Evolutionary conservation across 2,797 vertebrate genomes (phyloP), one percentile per base, ranked within the genome.

Genomic region (Gadopsis bispinosus): DNA sequence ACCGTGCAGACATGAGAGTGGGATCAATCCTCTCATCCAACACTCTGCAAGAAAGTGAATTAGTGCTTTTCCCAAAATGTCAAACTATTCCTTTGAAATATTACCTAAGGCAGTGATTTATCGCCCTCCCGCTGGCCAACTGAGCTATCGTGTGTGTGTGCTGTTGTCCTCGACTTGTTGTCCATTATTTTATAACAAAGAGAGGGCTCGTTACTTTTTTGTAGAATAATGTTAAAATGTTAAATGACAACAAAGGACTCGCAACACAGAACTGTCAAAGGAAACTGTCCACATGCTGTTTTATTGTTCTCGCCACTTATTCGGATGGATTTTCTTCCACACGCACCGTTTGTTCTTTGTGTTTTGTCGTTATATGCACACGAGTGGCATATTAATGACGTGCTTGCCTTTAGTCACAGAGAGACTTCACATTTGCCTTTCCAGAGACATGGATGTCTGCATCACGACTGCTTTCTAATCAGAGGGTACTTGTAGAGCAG

Each of bases 321-420:
- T 69, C 53, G 4, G 50, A 69, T 66, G 72, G 33, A 64, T 51
- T 80, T 85, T 79, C 72, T 80, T 81, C 81, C 76, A 73, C 85
- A 7, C 11, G 50, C 73, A 35, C 55, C 20, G 64, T 75, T 77
- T 50, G 50, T 74, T 75, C n/a, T 73, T 75, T 58, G 33, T 76
- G 53, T 83, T 61, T 61, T 8, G 78, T 79, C 79, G 59, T 86
- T 68, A 68, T 70, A 69, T 80, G 88, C 87, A 86, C 84, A 79
- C 39, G 47, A 72, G 81, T 61, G 78, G 79, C 72, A 75, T 88
- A 65, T 79, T 83, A 73, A 86, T 67, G 82, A 85, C 78, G 54
- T 73, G 87, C 88, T 93, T 93, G 92, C 93, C 92, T 93, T 93
- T 79, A 81, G 83, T 92, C 87, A 79, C 88, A 77, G 85, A 83